Evolutionary conservation across 1,140 invertebrate species (phyloP).

Genomic region (Venustaconcha ellipsiformis): DNA sequence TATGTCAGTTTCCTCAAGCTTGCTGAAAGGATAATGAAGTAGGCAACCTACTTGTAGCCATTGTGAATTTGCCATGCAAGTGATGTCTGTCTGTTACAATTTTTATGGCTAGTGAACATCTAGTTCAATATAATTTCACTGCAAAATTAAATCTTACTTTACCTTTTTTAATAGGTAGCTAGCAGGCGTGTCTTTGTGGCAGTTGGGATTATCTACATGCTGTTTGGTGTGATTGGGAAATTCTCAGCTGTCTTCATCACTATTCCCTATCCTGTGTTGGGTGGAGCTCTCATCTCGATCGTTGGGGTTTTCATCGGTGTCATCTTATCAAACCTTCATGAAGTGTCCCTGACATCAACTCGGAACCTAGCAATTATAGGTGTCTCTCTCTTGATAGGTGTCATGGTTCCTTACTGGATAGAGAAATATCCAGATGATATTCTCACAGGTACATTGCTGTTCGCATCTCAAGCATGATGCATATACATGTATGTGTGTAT

Average conservation of each 20-base stretch:
- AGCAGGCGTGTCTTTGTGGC: slow-evolving; percentile 86
- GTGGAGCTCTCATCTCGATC: slow-evolving; percentile 88
- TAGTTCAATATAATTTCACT: not conserved
- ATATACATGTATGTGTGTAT: slow-evolving; percentile 1
- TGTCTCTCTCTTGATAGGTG: slow-evolving; percentile 87
- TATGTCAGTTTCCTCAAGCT: too few relatives aligned
- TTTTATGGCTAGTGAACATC: too few relatives aligned
- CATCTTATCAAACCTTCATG: slow-evolving; percentile 83
- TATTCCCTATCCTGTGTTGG: slow-evolving; percentile 88
- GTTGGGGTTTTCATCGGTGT: slow-evolving; percentile 75
- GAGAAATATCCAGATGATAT: slow-evolving; percentile 74
- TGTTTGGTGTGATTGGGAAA: slow-evolving; percentile 78
- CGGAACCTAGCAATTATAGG: slow-evolving; percentile 87
- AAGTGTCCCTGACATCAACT: slow-evolving; percentile 84
- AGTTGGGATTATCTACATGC: slow-evolving; percentile 82
- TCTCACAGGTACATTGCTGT: slow-evolving; percentile 73
- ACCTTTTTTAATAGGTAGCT: slow-evolving; percentile 75
- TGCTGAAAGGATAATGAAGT: too few relatives aligned
- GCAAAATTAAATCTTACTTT: not conserved
- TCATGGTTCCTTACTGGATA: slow-evolving; percentile 81
- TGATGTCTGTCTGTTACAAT: too few relatives aligned
- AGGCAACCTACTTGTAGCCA: too few relatives aligned
- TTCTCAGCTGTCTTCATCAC: slow-evolving; percentile 89
- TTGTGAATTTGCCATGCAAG: too few relatives aligned
- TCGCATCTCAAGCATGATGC: not conserved